Evolutionary conservation across 2,113 vertebrate species (phyloP), one percentile per base, ranked within the genome.

Genomic region (Lophotis ruficrista): DNA sequence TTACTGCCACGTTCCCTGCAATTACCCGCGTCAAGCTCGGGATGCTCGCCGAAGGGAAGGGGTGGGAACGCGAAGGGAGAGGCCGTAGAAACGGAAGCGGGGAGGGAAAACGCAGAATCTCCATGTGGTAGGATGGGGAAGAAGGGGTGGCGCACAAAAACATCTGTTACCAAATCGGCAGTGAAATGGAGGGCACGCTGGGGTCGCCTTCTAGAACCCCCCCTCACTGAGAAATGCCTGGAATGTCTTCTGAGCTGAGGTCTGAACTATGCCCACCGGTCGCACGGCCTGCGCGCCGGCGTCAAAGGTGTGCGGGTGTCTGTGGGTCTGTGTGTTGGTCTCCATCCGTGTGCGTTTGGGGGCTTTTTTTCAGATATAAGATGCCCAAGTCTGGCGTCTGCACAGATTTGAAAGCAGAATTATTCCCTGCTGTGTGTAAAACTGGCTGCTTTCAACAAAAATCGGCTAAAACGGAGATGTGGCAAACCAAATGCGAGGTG

Each of bases 341-440:
- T 35, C 64, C 43, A 6, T 14, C 73, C 18, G 0, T 6, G 12
- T 10, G 0, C 12, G 5, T 5, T 53, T 11, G 21, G 18, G 61
- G 41, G 31, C 8, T 5, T 70, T 84, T 84, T 57, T 47, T 5
- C 31, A 0, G 15, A 3, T 7, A 13, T 3, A 14, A 87, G 24
- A 10, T 7, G n/a, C 22, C 8, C 24, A 60, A 57, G 30, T 58
- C 50, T 12, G 1, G 38, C 64, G 7, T 61, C 14, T 81, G 2
- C 43, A 7, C 10, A 7, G 68, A 51, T 38, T 10, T n/a, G 20
- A 47, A 48, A 68, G 56, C 19, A 24, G 33, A 71, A 31, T 28
- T 20, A 28, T 37, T 76, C 1, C 3, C 14, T 6, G 0, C 51
- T 3, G 9, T 0, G 1, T 31, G 38, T 25, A 14, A 56, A 68